Evolutionary conservation across 23 tunicate genomes (phyloP).

Genomic region (Styela clava): DNA sequence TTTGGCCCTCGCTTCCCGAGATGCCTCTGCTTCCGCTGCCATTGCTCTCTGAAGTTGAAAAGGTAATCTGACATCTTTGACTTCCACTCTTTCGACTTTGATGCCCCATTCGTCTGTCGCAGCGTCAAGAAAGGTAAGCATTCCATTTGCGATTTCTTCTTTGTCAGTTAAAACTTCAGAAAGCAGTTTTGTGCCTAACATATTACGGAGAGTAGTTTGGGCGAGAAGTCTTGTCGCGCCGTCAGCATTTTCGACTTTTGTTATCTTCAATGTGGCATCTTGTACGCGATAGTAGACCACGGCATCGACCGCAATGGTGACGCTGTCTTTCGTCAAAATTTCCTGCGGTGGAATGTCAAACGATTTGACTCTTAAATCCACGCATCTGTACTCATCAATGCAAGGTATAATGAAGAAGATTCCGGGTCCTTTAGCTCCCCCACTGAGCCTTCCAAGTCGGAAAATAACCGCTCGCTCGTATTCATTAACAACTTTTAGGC

Average conservation of each 20-base stretch:
- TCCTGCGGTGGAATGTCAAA: conserved; percentile 98
- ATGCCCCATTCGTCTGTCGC: conserved; percentile 98
- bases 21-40: conserved; percentile 99
- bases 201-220: conserved; percentile 89
- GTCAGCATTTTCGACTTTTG: conserved; percentile 82
- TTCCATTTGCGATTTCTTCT: conserved; percentile 74
- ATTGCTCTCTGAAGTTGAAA: conserved; percentile 84
- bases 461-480: conserved; percentile 95
- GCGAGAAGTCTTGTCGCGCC: conserved; percentile 87
- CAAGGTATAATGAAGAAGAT: conserved; percentile 91
- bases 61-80: conserved; percentile 89
- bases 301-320: conserved; percentile 89
- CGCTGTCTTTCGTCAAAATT: conserved; percentile 88
- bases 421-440: conserved; percentile 92
- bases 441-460: conserved; percentile 72
- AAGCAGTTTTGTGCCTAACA: conserved; percentile 75
- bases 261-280: conserved; percentile 64
- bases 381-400: conserved; percentile 74
- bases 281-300: conserved; percentile 81
- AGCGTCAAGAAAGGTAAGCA: conserved; percentile 47
- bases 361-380: conserved; percentile 70
- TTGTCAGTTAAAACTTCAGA: conserved; percentile 82
- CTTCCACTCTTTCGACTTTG: conserved; percentile 84
- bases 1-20: conserved; percentile 93
- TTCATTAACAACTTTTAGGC: conserved; percentile 79